Conservation (phyloP, 2,797 vertebrate species). For the Lepilemur ruficaudatus region DNA sequence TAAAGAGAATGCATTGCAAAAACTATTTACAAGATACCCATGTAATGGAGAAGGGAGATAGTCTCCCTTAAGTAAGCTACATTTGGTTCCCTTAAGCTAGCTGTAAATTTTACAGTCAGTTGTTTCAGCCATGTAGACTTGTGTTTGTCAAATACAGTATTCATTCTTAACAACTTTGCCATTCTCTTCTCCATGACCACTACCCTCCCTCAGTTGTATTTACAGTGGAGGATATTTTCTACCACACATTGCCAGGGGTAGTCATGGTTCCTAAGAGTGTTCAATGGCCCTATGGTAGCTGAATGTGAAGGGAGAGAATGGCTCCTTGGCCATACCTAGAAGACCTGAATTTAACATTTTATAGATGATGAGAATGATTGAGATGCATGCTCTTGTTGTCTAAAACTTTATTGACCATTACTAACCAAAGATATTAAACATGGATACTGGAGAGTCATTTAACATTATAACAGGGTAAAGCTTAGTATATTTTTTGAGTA, state of each 20-base stretch:
- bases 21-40: conserved; percentile 4
- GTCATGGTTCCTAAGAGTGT: neutral
- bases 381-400: conserved; percentile 55
- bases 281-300: neutral
- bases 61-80: neutral
- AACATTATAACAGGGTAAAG: conserved; percentile 22
- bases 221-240: neutral
- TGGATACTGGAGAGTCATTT: conserved; percentile 30
- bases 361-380: conserved; percentile 23
- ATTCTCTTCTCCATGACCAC: neutral
- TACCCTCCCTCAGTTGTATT: conserved; percentile 6
- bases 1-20: conserved; percentile 19
- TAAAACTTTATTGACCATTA: conserved; percentile 66
- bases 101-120: neutral
- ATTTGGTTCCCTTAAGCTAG: neutral
- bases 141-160: neutral
- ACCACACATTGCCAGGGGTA: neutral
- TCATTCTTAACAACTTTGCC: conserved; percentile 15
- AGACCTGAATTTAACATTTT: conserved; percentile 47
- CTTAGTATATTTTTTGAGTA: neutral
- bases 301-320: conserved; percentile 23
- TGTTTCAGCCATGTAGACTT: neutral
- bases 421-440: conserved; percentile 66
- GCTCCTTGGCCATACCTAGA: neutral
- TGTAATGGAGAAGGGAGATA: neutral